phyloP scores from a whole-genome alignment of 2,113 vertebrate genomes.

The Casuarius casuarius region DNA sequence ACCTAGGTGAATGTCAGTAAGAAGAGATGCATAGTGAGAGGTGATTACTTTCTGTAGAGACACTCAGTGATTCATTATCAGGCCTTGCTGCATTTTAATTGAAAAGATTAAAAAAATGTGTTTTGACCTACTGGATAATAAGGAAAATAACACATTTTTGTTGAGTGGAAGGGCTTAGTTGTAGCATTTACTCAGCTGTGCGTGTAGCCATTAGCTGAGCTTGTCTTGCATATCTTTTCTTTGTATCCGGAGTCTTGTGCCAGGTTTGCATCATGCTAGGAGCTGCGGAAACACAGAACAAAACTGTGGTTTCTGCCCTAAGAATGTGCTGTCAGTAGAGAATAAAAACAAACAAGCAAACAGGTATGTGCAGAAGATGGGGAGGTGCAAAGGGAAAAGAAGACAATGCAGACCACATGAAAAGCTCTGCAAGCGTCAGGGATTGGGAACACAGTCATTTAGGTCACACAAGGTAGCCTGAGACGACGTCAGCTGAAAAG shows the following conservation, averaged over 20 bases:
- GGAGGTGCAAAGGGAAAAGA: background rate
- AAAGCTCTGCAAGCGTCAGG: background rate
- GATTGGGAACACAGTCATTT: background rate
- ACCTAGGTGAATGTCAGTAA: conserved; percentile 46
- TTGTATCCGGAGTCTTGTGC: background rate
- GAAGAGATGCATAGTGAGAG: conserved; percentile 8
- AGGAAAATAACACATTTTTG: conserved; percentile 4
- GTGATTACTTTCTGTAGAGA: conserved; percentile 37
- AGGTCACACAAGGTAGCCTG: background rate
- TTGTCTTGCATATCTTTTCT: background rate
- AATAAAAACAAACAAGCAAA: background rate
- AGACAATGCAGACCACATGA: background rate
- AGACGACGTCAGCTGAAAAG: background rate
- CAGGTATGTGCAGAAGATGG: background rate
- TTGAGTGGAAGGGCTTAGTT: conserved; percentile 2
- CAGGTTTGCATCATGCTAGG: background rate
- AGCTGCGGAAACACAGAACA: background rate
- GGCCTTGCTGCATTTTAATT: conserved; percentile 39
- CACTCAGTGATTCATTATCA: conserved; percentile 45
- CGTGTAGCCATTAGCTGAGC: background rate
- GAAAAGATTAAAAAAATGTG: conserved; percentile 14
- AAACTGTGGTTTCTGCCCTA: background rate
- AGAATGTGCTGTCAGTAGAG: background rate
- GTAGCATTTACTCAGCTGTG: background rate
- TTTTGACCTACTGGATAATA: conserved; percentile 29